Evolutionary conservation across 2,113 vertebrate species (phyloP), one percentile per base, ranked within the genome.

Genomic region (Reinhardtius hippoglossoides): DNA sequence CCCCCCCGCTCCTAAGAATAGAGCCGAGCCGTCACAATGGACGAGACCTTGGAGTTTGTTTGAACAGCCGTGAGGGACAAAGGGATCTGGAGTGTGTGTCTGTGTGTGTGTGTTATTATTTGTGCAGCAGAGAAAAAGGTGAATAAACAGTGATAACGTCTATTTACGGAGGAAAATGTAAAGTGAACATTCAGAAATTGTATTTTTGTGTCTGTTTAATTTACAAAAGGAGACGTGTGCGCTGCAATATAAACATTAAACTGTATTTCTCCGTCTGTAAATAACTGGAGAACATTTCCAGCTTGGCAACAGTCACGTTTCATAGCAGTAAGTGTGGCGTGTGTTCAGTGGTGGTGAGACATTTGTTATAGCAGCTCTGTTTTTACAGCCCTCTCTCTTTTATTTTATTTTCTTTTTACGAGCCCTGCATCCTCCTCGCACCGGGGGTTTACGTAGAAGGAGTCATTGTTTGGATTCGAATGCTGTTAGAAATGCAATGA

Each of bases 391-490:
- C 46, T 18, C 46, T 50, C 46, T 50, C 46, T 18, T 16, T 18
- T 8, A 2, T 18, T 16, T 18, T 8, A 2, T 18, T 26, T 64
- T 62, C 2, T 54, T 68, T 83, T 82, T 76, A 82, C 3, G 9
- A 86, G 42, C 76, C 42, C 65, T 1, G 57, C 76, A 44, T 69
- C 65, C 71, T 67, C 57, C 35, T 31, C 1, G 15, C 48, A 13
- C 54, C 0, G 16, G n/a, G 16, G n/a, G 42, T 64, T 68, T 65
- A 70, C 4, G 4, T 35, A 35, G 65, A 69, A 4, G 24, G 35
- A 70, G 37, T 31, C 50, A 31, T 57, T 77, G 84, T 89, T 85
- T 63, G 50, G 56, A 40, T 88, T 73, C n/a, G 59, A 35, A 18
- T 37, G 60, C 1, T 87, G 87, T 89, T 83, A 62, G 62, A 83